Evolutionary conservation across 1,140 invertebrate species (phyloP), one percentile per base, ranked within the genome.

Genomic region (Marisa cornuarietis): DNA sequence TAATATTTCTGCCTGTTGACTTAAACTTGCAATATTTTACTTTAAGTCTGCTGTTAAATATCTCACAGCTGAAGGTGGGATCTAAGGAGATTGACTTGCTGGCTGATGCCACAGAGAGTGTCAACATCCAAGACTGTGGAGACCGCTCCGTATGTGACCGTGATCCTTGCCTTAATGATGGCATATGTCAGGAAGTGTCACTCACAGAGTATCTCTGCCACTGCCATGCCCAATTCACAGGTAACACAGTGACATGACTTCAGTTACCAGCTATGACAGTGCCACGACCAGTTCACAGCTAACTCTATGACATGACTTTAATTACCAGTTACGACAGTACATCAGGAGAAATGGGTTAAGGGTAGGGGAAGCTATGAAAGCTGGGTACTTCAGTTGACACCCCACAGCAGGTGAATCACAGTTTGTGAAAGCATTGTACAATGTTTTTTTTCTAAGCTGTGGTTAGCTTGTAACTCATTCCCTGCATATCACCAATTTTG

Each of bases 71-170:
- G 7, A 93, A 93, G 81, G 90, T 96, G 18, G 93, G 93, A 63
- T 93, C 93, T 9, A 88, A 92, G 20, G 90, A 92, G 74, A 83
- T 95, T n/a, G 92, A 95, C 77, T 88, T 96, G 51, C 87, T 95
- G 22, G 92, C 93, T 62, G 93, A 94, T 31, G 93, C 94, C 10
- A 89, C 93, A 22, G 95, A 95, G 86, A 94, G 95, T 7, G 93
- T 94, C 0, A 95, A 96, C 88, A 92, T 96, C 8, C 92, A 94
- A 71, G 95, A 96, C 74, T 97, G 96, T 87, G 92, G 92, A 1
- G 89, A 87, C 24, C 85, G 87, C 8, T 80, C 86, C 22, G 87
- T 90, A 78, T 94, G 94, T 87, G 90, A 92, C 3, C 89, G 90
- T 62, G 91, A 90, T 75, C 94, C 93, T 0, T 94, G 94, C 87